Base-by-base conservation (phyloP, 2,888 invertebrate species). In the Harpalus rubripes region DNA sequence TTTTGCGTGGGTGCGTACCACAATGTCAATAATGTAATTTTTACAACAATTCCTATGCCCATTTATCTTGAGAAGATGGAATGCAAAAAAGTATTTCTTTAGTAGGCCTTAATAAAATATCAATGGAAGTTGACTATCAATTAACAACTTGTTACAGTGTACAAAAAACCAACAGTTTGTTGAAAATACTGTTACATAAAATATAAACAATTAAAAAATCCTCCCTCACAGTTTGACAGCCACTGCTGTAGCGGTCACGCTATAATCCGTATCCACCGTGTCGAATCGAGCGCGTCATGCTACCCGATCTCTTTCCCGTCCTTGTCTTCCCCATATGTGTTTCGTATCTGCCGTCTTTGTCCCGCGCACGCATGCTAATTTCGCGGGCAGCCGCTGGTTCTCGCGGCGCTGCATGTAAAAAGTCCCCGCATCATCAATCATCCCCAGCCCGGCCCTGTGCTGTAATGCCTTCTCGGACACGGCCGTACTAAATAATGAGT, bases 231-330 rank as follows among this genome's bases (percentile, higher is more conserved):
- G 56, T 83, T 72, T 74, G 83, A 16, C 3, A 41, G 59, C 44
- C 61, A 18, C 83, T 83, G 83, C 3, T n/a, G 3, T 18, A 83
- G 16, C 59, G 83, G 83, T 89, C 89, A 89, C 88, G 89, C 87
- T 89, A 88, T 90, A 89, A 89, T 88, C 87, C 87, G 89, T 88
- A 89, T 89, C 88, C 88, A 89, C 89, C 89, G 89, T 89, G 87
- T 89, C 89, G 89, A 90, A 89, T 89, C 88, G 88, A 88, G 88
- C 88, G 87, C 88, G 87, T 88, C 89, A 89, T 88, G 88, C 89
- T 88, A 89, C 87, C 72, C 72, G 58, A 78, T 15, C 78, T 22
- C 56, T 8, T 56, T 10, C 15, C 59, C 59, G 44, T 76, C 74
- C 18, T 39, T 76, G 18, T 83, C 78, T 56, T 16, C 0, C 78